Evolutionary conservation across 2,797 vertebrate species (phyloP).

Genomic region (Sparus aurata): DNA sequence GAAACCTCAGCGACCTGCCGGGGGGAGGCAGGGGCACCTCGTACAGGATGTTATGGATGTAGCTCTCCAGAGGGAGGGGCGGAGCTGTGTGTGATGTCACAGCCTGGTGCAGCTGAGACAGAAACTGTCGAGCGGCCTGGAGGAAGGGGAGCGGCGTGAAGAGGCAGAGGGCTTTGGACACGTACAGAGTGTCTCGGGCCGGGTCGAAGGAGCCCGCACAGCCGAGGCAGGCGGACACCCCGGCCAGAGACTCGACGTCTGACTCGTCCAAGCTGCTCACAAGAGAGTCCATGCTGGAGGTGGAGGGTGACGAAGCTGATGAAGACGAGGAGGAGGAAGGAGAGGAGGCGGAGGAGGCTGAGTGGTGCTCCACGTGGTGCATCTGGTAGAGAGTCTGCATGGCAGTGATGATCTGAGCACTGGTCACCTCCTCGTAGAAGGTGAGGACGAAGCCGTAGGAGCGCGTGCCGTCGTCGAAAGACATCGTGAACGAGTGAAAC

Average conservation of each 20-base stretch:
- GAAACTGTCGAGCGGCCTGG: constrained; percentile 94
- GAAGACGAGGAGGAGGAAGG: constrained; percentile 85
- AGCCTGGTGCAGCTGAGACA: constrained; percentile 93
- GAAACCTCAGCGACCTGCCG: constrained; percentile 94
- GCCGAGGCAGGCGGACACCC: constrained; percentile 78
- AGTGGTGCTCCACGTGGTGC: constrained; percentile 94
- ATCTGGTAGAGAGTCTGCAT: constrained; percentile 98
- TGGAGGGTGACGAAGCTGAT: constrained; percentile 91
- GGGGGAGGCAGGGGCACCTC: constrained; percentile 96
- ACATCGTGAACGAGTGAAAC: constrained; percentile 96
- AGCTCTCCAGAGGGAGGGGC: constrained; percentile 96
- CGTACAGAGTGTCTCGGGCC: constrained; percentile 92
- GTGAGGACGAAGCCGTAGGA: constrained; percentile 97
- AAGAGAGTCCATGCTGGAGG: constrained; percentile 97
- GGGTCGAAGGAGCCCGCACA: constrained; percentile 88
- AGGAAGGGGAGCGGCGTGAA: constrained; percentile 97
- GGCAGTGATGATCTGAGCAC: constrained; percentile 93
- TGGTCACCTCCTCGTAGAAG: constrained; percentile 96
- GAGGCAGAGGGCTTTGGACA: constrained; percentile 96
- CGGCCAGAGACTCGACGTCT: constrained; percentile 83
- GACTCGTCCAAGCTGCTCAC: constrained; percentile 93
- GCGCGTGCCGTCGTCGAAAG: constrained; percentile 92
- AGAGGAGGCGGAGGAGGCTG: constrained; percentile 84
- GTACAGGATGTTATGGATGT: constrained; percentile 96
- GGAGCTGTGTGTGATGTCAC: constrained; percentile 92